Percentiles rank a stretch among this genome's conserved stretches.
Conservation (phyloP, 2,888 invertebrate genomes). For the Aleiodes alternator region DNA sequence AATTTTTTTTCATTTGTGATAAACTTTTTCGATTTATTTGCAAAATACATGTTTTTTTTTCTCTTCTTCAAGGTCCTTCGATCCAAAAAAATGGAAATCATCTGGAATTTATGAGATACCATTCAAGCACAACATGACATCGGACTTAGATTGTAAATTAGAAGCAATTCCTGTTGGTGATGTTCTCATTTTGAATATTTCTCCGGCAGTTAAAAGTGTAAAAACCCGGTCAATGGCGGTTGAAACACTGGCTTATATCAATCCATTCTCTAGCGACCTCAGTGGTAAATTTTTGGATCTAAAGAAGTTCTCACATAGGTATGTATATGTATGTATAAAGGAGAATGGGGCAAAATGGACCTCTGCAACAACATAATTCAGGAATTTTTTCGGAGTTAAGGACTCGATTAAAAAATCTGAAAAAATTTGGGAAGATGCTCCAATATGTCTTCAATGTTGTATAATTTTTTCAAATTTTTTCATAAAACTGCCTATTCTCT, state of each 20-base stretch:
- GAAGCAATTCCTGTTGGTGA: constrained; percentile 67
- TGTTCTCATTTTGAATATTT: constrained; percentile 65
- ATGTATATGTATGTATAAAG: neutral
- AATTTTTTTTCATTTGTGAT: neutral
- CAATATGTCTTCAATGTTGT: no score
- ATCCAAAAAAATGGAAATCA: constrained; percentile 59
- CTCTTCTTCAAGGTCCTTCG: constrained; percentile 32
- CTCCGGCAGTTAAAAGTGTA: constrained; percentile 50
- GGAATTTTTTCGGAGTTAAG: no score
- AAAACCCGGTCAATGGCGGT: constrained; percentile 57
- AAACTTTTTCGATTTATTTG: neutral
- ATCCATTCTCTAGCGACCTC: constrained; percentile 62
- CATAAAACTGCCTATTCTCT: no score
- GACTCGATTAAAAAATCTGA: no score
- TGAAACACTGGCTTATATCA: constrained; percentile 64
- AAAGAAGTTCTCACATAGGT: constrained; percentile 67
- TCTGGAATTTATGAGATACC: constrained; percentile 58
- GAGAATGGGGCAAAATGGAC: no score
- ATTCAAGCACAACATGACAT: constrained; percentile 53
- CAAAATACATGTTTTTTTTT: neutral
- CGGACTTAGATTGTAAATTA: constrained; percentile 62
- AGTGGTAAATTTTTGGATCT: constrained; percentile 64
- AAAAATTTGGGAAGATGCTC: no score
- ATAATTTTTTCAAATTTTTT: no score
- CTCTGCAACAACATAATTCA: no score